phyloP scores from a whole-genome alignment of 2,888 invertebrate genomes.

The Tipula confusa region DNA sequence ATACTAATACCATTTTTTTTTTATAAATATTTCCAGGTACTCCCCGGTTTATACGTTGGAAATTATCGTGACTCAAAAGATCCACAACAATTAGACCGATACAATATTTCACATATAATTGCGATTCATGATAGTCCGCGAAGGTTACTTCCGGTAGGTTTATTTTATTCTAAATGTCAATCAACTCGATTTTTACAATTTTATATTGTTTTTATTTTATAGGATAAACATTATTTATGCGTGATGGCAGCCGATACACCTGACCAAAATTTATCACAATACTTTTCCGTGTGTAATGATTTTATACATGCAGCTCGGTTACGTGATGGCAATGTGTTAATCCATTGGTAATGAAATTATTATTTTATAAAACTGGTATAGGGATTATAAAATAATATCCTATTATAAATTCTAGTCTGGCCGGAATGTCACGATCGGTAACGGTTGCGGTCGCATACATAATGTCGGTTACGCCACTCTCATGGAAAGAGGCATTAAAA shows the following conservation, averaged over 20 bases:
- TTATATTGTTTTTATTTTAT: constrained; percentile 46
- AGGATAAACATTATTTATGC: constrained; percentile 95
- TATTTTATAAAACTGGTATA: too few species aligned
- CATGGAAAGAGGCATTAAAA: constrained; percentile 89
- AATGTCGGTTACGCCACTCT: constrained; percentile 86
- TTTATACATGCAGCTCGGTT: constrained; percentile 92
- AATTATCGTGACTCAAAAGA: constrained; percentile 96
- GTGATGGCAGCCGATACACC: constrained; percentile 95
- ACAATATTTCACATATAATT: constrained; percentile 90
- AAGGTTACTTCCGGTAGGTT: constrained; percentile 74
- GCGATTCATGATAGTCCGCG: constrained; percentile 94
- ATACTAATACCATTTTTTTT: not conserved
- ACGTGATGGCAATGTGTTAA: constrained; percentile 83
- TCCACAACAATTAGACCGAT: constrained; percentile 77
- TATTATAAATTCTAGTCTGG: constrained; percentile 62
- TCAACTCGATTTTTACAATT: not conserved
- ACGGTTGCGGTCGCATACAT: constrained; percentile 95
- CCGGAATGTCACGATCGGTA: constrained; percentile 95
- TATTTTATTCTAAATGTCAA: not conserved
- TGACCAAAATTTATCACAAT: constrained; percentile 88
- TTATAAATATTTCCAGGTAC: constrained; percentile 57
- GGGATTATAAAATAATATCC: too few species aligned
- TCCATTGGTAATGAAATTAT: constrained; percentile 69
- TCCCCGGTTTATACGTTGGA: constrained; percentile 91
- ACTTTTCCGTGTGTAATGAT: constrained; percentile 90